These are phyloP conservation scores for Esperia sulphurella DNA, from an alignment of 2,888 invertebrate genomes.

Conservation along the genomic window DNA sequence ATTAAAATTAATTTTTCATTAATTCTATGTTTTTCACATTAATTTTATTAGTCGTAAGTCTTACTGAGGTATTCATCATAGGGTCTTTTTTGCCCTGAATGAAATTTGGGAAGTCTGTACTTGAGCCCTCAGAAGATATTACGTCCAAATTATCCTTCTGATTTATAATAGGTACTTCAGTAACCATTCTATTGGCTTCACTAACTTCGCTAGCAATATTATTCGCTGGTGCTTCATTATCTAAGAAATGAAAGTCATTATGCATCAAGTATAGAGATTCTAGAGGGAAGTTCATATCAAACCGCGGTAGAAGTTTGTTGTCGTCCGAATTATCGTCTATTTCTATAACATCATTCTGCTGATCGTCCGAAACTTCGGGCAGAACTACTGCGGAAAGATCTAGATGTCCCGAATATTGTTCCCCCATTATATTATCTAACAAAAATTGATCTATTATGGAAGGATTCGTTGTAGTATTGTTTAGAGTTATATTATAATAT, in stretches of 20 bases:
- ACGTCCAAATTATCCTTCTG: conserved; percentile 51
- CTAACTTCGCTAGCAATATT: conserved; percentile 41
- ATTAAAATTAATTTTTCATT: conserved; percentile 57
- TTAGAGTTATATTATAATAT: conserved; percentile 57
- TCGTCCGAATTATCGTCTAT: conserved; percentile 73
- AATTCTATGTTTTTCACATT: conserved; percentile 73
- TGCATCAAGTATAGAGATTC: conserved; percentile 68
- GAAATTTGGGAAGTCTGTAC: conserved; percentile 50
- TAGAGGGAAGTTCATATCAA: conserved; percentile 65
- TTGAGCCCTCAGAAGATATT: conserved; percentile 29
- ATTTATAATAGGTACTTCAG: conserved; percentile 54
- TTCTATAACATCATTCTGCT: conserved; percentile 67
- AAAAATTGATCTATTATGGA: conserved; percentile 64
- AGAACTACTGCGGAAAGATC: conserved; percentile 55
- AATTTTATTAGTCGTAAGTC: conserved; percentile 64
- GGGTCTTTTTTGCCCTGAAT: conserved; percentile 69
- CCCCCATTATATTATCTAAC: conserved; percentile 65
- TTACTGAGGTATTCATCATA: conserved; percentile 68
- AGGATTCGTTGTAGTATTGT: conserved; percentile 43
- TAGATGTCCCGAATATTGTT: conserved; percentile 58
- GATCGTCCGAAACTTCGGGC: conserved; percentile 49
- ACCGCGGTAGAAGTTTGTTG: conserved; percentile 60
- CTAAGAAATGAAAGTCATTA: conserved; percentile 68
- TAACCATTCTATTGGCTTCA: conserved; percentile 55
- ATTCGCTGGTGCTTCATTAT: conserved; percentile 51